Percentiles rank a stretch among this genome's conserved stretches.
Conservation (phyloP, 2,888 invertebrate species). For the Halocaridina rubra region DNA sequence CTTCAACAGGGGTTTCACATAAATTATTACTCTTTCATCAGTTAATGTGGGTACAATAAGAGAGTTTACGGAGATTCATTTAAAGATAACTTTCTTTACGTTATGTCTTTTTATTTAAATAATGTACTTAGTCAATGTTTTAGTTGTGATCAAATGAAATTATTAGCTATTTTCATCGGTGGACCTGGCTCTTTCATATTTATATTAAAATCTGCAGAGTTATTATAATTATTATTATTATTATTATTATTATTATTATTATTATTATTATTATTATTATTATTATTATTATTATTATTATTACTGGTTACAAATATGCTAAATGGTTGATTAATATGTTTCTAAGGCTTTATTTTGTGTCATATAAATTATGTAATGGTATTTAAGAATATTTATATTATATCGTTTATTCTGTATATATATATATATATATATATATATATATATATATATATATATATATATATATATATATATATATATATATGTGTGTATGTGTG, state of each 20-base stretch:
- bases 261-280: not conserved
- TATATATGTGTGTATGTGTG: slow-evolving; percentile 18
- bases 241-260: not conserved
- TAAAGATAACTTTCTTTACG: too few relatives aligned
- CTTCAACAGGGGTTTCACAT: too few relatives aligned
- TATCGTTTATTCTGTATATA: not conserved
- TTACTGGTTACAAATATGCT: not conserved
- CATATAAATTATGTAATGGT: not conserved
- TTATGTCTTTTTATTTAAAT: too few relatives aligned
- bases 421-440: not conserved
- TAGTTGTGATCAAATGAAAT: too few relatives aligned
- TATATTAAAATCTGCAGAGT: too few relatives aligned
- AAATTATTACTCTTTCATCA: too few relatives aligned
- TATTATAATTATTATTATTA: too few relatives aligned
- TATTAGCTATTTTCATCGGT: too few relatives aligned
- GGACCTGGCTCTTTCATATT: too few relatives aligned
- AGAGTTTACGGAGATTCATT: too few relatives aligned
- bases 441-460: slow-evolving; percentile 31
- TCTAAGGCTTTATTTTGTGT: not conserved
- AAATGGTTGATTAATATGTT: not conserved
- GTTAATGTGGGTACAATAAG: too few relatives aligned
- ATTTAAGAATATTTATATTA: not conserved
- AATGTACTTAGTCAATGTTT: too few relatives aligned
- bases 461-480: slow-evolving; percentile 24
- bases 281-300: not conserved